Base-by-base conservation (phyloP, 53 echinoderm and acorn worm species). In the Apostichopus leukothele region DNA sequence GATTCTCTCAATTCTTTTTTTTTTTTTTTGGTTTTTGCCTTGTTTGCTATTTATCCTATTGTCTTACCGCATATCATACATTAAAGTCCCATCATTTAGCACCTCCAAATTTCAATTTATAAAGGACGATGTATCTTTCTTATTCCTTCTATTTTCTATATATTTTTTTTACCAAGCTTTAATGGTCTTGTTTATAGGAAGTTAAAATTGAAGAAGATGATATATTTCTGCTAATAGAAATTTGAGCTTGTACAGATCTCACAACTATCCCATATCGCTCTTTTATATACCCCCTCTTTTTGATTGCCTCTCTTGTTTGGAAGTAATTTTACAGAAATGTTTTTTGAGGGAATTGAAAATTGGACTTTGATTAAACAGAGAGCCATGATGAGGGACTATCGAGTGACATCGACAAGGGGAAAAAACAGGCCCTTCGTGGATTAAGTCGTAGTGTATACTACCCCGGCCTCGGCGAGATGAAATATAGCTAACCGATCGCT, bases 271-370 rank as follows among this genome's bases (percentile, higher is more conserved):
- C 50, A 85, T 85, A 85, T 85, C 61, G 86, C 16, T 71, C 86
- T 67, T 67, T 25, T 71, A 85, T 83, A 68, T 5, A 25, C 25
- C 25, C 25, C 25, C 25, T 19, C 68, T 11, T 67, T 59, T 20
- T 80, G 80, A 80, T 80, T 80, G 80, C 55, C 55, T 85, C 25
- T 67, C 71, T 16, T 85, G 71, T 85, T 71, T 67, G 86, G 50
- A 85, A 51, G 67, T 85, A 85, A 85, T 85, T 85, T 85, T 66
- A 85, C 80, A 85, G 86, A 71, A 71, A 85, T 85, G 67, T 85
- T 67, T 85, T 71, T 85, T 71, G 86, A 71, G 71, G 67, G 86
- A 71, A 85, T 85, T 85, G 67, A 50, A 85, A 85, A 71, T 66
- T 85, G 71, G 71, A 51, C 67, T 85, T 85, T 85, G 86, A 85